phyloP scores from a whole-genome alignment of 2,888 invertebrate species.

The Macrosiphum euphorbiae region DNA sequence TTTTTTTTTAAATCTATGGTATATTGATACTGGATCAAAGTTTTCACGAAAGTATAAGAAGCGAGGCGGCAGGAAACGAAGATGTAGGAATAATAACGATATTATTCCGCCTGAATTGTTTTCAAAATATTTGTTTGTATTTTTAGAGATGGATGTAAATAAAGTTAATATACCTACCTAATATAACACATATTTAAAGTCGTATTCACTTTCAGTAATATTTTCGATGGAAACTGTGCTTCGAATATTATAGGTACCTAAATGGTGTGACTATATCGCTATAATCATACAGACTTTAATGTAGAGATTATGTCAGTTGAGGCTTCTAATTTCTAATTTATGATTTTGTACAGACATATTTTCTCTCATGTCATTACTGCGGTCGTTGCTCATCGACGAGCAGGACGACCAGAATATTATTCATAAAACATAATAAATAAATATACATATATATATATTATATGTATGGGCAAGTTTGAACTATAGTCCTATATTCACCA shows the following conservation, averaged over 20 bases:
- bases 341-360: background rate
- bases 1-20: background rate
- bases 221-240: background rate
- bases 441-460: no score
- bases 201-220: background rate
- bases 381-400: background rate
- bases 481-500: no score
- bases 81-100: background rate
- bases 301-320: background rate
- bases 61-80: background rate
- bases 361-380: background rate
- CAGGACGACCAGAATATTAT: background rate
- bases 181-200: no score
- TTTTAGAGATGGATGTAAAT: background rate
- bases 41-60: background rate
- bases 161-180: no score
- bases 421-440: background rate
- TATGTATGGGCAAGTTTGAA: no score
- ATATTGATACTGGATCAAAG: background rate
- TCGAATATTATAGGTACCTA: background rate
- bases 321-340: background rate
- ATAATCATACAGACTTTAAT: background rate
- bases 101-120: background rate
- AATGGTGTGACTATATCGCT: background rate
- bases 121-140: background rate